phyloP scores from a whole-genome alignment of 2,888 invertebrate species.

The Brachypalpus laphriformis region DNA sequence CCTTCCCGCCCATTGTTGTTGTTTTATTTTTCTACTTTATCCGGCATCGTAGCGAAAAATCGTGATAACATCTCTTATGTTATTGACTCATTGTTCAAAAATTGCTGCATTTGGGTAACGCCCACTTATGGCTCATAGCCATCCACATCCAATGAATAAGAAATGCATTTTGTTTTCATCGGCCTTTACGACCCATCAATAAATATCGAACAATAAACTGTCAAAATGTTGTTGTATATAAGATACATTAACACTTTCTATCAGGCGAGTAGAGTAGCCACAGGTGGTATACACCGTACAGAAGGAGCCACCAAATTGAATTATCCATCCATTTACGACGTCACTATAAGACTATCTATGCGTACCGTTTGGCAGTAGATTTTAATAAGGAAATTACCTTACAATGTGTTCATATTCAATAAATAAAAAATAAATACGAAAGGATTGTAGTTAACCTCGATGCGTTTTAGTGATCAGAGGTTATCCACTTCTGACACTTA shows the following conservation, averaged over 20 bases:
- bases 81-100: slow-evolving; percentile 70
- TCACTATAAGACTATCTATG: slow-evolving; percentile 29
- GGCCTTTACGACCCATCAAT: slow-evolving; percentile 14
- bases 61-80: slow-evolving; percentile 63
- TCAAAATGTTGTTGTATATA: slow-evolving; percentile 69
- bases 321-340: slow-evolving; percentile 59
- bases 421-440: slow-evolving; percentile 17
- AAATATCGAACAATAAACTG: slow-evolving; percentile 58
- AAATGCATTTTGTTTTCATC: neutral
- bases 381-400: slow-evolving; percentile 56
- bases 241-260: slow-evolving; percentile 68
- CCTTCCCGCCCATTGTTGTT: neutral
- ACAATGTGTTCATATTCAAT: slow-evolving; percentile 20
- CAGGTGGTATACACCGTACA: slow-evolving; percentile 5
- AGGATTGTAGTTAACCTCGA: slow-evolving; percentile 57
- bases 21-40: neutral
- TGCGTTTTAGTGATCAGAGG: slow-evolving; percentile 48
- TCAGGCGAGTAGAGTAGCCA: slow-evolving; percentile 4
- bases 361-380: slow-evolving; percentile 50
- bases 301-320: slow-evolving; percentile 62
- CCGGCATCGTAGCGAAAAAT: slow-evolving; percentile 33
- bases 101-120: slow-evolving; percentile 45
- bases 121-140: slow-evolving; percentile 34
- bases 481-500: slow-evolving; percentile 61
- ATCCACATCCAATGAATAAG: slow-evolving; percentile 11